Evolutionary conservation across 2,113 vertebrate genomes (phyloP).

Genomic region (Nothoprocta pentlandii): DNA sequence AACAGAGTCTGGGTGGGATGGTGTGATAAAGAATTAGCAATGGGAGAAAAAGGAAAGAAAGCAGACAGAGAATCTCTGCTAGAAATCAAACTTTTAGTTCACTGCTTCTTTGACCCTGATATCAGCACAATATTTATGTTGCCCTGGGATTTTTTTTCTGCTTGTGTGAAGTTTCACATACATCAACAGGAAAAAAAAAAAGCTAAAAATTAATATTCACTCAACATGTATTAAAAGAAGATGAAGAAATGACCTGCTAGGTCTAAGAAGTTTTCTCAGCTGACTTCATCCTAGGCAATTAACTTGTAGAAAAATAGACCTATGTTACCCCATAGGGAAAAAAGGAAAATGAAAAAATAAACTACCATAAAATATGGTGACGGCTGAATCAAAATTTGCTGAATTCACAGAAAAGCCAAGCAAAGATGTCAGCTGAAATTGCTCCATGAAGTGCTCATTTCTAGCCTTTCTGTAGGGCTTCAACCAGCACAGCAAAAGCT

Average conservation of each 20-base stretch:
- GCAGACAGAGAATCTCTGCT: background rate
- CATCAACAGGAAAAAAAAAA: background rate
- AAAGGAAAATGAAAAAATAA: background rate
- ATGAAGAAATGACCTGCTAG: background rate
- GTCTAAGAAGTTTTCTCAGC: background rate
- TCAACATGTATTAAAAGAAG: background rate
- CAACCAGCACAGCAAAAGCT: background rate
- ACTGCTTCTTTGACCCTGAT: background rate
- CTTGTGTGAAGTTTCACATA: background rate
- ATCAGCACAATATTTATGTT: background rate
- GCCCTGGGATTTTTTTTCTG: background rate
- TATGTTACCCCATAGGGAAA: background rate
- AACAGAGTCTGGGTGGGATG: background rate
- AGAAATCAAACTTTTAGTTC: background rate
- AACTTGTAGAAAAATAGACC: background rate
- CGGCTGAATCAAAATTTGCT: constrained; percentile 24
- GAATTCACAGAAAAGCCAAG: constrained; percentile 22
- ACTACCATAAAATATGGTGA: background rate
- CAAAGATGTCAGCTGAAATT: constrained; percentile 28
- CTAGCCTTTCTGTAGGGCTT: constrained; percentile 22
- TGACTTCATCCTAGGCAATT: background rate
- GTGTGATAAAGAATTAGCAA: background rate
- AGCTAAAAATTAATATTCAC: background rate
- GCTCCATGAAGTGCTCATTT: constrained; percentile 6
- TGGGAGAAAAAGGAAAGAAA: background rate